Base-by-base conservation (phyloP, 2,888 invertebrate species). In the Oxytorus armatus region DNA sequence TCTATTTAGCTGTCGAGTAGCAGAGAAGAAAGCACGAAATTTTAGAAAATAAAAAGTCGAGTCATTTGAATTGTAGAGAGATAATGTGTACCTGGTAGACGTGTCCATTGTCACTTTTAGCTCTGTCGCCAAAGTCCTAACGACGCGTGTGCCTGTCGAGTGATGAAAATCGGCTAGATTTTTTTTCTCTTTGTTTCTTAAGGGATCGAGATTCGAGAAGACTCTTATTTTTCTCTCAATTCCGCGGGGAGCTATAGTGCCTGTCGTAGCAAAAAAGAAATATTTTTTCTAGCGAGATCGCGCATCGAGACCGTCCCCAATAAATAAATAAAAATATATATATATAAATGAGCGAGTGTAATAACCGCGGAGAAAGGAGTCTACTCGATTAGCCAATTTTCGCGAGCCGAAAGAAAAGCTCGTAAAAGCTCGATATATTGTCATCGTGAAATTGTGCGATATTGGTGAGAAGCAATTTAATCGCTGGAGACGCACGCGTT, bases 1-100 rank as follows among this genome's bases (percentile, higher is more conserved):
- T 36, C 14, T 16, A n/a, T 33, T 49, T 18, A 23, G 18, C 5
- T 25, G 5, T 39, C 16, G 36, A 25, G 14, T 42, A 10, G 21
- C 44, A 8, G 4, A 61, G 3, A 23, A 57, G 29, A 42, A 49
- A 44, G 47, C 10, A 25, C 21, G 21, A 59, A 47, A 42, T 23
- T 39, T 18, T 49, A 11, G 14, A 59, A 70, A 66, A 44, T 14
- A 72, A 68, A 75, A 49, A 25, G 18, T 33, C 29, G 39, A 65
- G 16, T 18, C 51, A 42, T 78, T 73, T 39, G 73, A 49, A 8
- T 51, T 61, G 25, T 68, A 73, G 47, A 49, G 59, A 47, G 23
- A 66, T 66, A 23, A 70, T 76, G 65, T 72, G 72, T 77, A 77
- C 77, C 77, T 73, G 80, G 72, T 80, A 77, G 76, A 72, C 59